Percentiles rank a stretch among this genome's conserved stretches.
phyloP scores from a whole-genome alignment of 1,140 invertebrate genomes.

The Diabrotica undecimpunctata region DNA sequence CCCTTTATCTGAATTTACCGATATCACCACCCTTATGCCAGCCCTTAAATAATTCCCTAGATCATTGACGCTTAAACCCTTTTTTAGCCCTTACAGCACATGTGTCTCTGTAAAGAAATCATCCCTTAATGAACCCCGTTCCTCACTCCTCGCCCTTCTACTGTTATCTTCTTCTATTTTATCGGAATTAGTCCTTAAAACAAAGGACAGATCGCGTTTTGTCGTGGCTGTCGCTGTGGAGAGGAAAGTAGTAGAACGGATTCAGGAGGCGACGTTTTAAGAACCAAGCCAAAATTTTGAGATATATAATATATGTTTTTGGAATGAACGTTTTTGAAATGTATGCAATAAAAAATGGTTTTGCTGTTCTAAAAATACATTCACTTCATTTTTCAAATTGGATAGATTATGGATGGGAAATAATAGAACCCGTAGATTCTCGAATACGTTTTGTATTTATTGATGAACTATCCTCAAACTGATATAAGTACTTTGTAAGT shows the following conservation, averaged over 20 bases:
- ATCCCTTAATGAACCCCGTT: slow-evolving; percentile 15
- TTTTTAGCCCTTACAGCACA: slow-evolving; percentile 34
- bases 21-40: slow-evolving; percentile 33
- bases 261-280: not conserved
- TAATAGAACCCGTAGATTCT: too few species aligned
- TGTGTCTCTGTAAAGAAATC: slow-evolving; percentile 33
- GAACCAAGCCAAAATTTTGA: too few species aligned
- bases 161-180: slow-evolving; percentile 2
- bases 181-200: slow-evolving; percentile 2
- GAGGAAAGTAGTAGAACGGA: not conserved
- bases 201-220: slow-evolving; percentile 1
- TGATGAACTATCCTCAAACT: too few species aligned
- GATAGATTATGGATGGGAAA: too few species aligned
- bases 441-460: too few species aligned
- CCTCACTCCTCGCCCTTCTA: not conserved
- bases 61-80: slow-evolving; percentile 37
- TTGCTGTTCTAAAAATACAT: too few species aligned
- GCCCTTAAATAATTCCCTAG: slow-evolving; percentile 35
- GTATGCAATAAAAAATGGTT: too few species aligned
- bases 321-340: too few species aligned
- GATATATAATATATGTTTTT: too few species aligned
- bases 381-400: too few species aligned
- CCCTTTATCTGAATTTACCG: slow-evolving; percentile 36
- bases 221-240: not conserved
- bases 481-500: too few species aligned